phyloP scores from a whole-genome alignment of 2,113 vertebrate genomes.

The cattle (Bos taurus) region ARS-UCD2.0 NC_037337.1:47561501-47562000 shows the following conservation, averaged over 20 bases:
- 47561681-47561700: neutral
- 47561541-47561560: neutral
- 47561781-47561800: neutral
- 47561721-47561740: neutral
- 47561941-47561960: neutral
- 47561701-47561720: neutral
- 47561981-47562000: neutral
- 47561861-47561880: neutral
- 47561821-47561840: neutral
- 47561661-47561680: rapidly evolving
- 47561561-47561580: neutral
- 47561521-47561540: neutral
- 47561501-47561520: neutral
- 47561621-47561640: neutral
- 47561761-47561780: neutral
- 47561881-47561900: too few species aligned
- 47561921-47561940: neutral
- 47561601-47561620: neutral
- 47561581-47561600: neutral
- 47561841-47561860: neutral
- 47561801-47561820: neutral
- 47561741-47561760: neutral
- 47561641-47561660: too few species aligned
- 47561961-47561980: neutral
- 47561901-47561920: neutral